These are phyloP conservation scores for Ascaphus truei DNA, from an alignment of 2,113 vertebrate genomes.

Conservation along the genomic window DNA sequence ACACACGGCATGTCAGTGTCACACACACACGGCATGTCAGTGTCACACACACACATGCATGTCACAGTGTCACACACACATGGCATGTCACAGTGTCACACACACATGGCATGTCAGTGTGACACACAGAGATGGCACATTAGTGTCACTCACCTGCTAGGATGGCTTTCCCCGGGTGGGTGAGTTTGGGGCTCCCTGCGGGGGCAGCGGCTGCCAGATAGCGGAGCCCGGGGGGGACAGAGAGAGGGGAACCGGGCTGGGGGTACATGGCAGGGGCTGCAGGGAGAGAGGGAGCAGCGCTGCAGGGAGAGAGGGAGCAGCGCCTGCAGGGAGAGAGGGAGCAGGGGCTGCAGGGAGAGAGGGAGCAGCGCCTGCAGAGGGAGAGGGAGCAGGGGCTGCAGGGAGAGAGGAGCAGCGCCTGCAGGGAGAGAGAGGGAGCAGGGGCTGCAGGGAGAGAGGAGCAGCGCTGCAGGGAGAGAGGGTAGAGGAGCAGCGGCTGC, in stretches of 20 bases:
- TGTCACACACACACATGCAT: neutral
- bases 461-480: too few relatives aligned
- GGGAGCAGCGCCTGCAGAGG: neutral
- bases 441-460: neutral
- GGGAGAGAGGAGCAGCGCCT: too few relatives aligned
- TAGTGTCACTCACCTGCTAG: constrained; percentile 73
- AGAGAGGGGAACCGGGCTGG: constrained; percentile 32
- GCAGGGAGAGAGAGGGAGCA: too few relatives aligned
- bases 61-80: neutral
- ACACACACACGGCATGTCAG: neutral
- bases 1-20: too few relatives aligned
- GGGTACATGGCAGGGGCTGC: neutral
- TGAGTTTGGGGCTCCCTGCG: constrained; percentile 69
- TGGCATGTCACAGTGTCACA: neutral
- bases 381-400: neutral
- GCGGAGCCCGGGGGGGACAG: constrained; percentile 42
- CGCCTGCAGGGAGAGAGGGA: too few relatives aligned
- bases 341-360: neutral
- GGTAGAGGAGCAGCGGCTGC: neutral
- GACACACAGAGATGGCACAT: neutral
- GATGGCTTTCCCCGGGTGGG: constrained; percentile 82
- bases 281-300: neutral
- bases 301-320: too few relatives aligned
- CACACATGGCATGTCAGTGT: neutral
- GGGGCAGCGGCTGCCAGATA: constrained; percentile 66